Conservation (phyloP, 2,113 vertebrate genomes). For the Grallaria varia region DNA sequence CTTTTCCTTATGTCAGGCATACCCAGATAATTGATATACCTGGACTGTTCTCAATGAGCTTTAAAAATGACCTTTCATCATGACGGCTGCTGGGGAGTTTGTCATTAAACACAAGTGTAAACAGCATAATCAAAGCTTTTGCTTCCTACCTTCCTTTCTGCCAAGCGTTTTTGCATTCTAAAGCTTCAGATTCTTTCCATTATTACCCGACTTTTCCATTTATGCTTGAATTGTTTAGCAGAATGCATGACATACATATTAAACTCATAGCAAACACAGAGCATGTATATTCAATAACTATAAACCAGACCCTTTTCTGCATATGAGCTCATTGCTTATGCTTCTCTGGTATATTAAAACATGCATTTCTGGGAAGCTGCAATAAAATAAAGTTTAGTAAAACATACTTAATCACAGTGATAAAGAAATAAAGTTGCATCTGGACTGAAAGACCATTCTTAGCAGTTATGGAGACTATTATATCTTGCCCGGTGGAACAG, state of each 20-base stretch:
- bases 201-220: conserved; percentile 10
- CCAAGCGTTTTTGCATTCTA: neutral
- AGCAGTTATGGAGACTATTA: neutral
- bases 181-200: conserved; percentile 4
- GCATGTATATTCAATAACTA: conserved; percentile 21
- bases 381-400: conserved; percentile 46
- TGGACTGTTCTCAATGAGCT: neutral
- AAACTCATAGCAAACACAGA: conserved; percentile 9
- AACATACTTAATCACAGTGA: conserved; percentile 13
- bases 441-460: neutral
- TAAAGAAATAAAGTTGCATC: conserved; percentile 33
- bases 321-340: conserved; percentile 47
- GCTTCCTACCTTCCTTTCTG: neutral
- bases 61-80: neutral
- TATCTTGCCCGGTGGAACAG: neutral
- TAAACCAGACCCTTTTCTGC: conserved; percentile 10
- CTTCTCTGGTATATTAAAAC: conserved; percentile 34
- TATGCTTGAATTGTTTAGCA: conserved; percentile 17
- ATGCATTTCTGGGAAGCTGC: conserved; percentile 41
- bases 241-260: conserved; percentile 9
- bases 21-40: neutral
- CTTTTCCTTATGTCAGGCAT: neutral
- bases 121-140: neutral
- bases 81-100: neutral
- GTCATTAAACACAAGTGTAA: neutral